These are phyloP conservation scores for Trachymyrmex cornetzi DNA, from an alignment of 1,140 invertebrate genomes.

Conservation along the genomic window DNA sequence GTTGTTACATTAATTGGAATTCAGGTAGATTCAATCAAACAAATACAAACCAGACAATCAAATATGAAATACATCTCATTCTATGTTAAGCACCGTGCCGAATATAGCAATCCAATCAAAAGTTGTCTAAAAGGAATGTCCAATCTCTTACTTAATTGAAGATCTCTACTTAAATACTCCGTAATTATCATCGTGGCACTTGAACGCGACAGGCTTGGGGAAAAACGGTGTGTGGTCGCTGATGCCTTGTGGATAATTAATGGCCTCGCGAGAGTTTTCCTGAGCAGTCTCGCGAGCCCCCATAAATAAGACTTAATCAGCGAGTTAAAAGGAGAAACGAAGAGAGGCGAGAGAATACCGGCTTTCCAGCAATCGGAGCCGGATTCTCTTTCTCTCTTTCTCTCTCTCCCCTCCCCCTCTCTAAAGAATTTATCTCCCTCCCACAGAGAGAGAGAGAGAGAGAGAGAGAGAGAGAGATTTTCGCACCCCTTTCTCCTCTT, in stretches of 20 bases:
- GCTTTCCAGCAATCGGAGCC: not conserved
- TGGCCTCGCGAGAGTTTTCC: slow-evolving; percentile 25
- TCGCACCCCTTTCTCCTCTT: too few species aligned
- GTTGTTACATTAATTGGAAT: too few species aligned
- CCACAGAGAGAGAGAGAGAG: too few species aligned
- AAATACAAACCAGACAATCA: too few species aligned
- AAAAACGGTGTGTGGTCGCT: slow-evolving; percentile 11
- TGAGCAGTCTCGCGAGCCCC: not conserved
- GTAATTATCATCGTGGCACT: slow-evolving; percentile 6
- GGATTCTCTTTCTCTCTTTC: not conserved
- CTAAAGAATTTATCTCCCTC: not conserved
- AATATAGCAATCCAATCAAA: too few species aligned
- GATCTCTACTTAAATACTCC: too few species aligned
- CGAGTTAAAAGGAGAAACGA: not conserved
- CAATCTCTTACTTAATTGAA: too few species aligned
- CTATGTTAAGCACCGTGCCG: too few species aligned
- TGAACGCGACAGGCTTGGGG: not conserved
- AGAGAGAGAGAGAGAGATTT: too few species aligned
- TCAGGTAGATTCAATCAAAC: too few species aligned
- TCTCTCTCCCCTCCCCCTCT: not conserved
- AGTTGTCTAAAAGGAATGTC: too few species aligned
- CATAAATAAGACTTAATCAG: slow-evolving; percentile 61
- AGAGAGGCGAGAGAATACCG: not conserved
- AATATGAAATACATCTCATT: too few species aligned
- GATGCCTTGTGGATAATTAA: slow-evolving; percentile 48